phyloP scores from a whole-genome alignment of 2,797 vertebrate species.

The Lagorchestes hirsutus region DNA sequence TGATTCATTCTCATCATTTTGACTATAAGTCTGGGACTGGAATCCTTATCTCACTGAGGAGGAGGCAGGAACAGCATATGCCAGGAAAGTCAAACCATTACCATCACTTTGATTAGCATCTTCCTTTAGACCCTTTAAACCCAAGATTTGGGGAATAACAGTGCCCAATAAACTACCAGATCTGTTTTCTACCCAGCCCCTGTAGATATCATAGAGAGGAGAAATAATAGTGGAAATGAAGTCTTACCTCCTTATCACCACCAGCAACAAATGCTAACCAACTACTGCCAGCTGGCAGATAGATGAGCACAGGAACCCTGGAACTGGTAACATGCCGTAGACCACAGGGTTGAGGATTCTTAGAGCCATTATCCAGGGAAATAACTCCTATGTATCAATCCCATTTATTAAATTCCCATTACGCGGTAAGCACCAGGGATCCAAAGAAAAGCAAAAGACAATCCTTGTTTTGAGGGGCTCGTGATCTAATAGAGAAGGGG shows the following conservation, averaged over 20 bases:
- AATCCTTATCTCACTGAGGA: neutral
- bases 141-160: neutral
- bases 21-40: neutral
- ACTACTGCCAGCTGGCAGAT: neutral
- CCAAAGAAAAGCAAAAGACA: neutral
- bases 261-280: neutral
- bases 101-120: neutral
- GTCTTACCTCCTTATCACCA: neutral
- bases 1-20: neutral
- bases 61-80: neutral
- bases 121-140: neutral
- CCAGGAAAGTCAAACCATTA: neutral
- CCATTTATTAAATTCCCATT: neutral
- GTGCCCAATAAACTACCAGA: neutral
- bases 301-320: neutral
- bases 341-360: neutral
- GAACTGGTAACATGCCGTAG: neutral
- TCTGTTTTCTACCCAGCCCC: neutral
- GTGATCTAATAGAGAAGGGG: neutral
- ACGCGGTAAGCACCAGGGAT: neutral
- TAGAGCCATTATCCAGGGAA: neutral
- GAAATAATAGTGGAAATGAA: neutral
- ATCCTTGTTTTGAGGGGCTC: neutral
- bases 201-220: neutral
- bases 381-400: neutral